Conservation (phyloP, 92 coral and sea anemone genomes). For the Palythoa heliodiscus region DNA sequence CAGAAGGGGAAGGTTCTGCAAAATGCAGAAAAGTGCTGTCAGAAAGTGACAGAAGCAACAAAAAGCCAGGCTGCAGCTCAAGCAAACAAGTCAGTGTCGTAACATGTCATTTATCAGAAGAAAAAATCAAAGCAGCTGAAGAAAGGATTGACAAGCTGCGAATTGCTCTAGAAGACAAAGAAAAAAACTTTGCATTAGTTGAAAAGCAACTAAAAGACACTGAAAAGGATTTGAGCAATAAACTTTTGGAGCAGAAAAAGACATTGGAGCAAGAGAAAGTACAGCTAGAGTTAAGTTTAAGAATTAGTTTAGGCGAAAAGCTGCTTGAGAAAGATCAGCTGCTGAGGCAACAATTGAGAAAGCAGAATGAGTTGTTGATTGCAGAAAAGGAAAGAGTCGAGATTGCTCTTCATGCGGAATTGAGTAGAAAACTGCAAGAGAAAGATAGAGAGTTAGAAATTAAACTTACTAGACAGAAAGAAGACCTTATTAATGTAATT, state of each 20-base stretch:
- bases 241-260: conserved; percentile 80
- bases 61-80: conserved; percentile 47
- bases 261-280: conserved; percentile 76
- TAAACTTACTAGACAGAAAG: conserved; percentile 72
- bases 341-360: conserved; percentile 73
- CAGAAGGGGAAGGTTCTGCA: conserved; percentile 54
- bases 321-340: conserved; percentile 75
- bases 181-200: conserved; percentile 69
- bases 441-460: conserved; percentile 90
- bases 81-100: conserved; percentile 48
- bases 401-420: conserved; percentile 73
- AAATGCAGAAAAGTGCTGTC: conserved; percentile 79
- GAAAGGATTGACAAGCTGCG: conserved; percentile 76
- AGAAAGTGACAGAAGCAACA: conserved; percentile 64
- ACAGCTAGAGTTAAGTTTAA: conserved; percentile 75
- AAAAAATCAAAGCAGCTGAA: conserved; percentile 73
- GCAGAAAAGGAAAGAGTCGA: conserved; percentile 89
- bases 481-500: conserved; percentile 78
- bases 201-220: conserved; percentile 69
- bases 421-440: conserved; percentile 80
- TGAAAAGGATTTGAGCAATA: conserved; percentile 73
- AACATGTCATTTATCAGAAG: conserved; percentile 50
- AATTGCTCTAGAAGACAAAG: conserved; percentile 75
- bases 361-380: conserved; percentile 80
- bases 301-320: conserved; percentile 69